phyloP scores from a whole-genome alignment of 2,888 invertebrate genomes.

The Brachynemurus nebulosus region DNA sequence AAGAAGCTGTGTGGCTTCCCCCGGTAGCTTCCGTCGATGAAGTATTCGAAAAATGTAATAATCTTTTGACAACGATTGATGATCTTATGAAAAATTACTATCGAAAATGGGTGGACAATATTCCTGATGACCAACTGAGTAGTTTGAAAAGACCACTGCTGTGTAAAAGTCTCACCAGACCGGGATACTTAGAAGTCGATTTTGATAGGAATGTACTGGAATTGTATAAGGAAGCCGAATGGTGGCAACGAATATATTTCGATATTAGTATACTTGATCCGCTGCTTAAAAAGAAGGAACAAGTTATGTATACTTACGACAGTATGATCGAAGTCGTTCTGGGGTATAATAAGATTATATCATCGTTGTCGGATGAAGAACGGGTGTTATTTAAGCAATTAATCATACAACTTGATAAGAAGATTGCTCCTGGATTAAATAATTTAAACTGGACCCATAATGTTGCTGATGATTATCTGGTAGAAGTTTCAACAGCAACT shows the following conservation, averaged over 20 bases:
- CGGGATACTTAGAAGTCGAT: constrained; percentile 62
- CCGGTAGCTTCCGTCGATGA: constrained; percentile 57
- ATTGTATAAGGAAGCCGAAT: constrained; percentile 55
- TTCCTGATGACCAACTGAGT: constrained; percentile 43
- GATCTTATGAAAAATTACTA: constrained; percentile 39
- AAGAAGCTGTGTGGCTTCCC: constrained; percentile 64
- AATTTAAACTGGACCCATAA: constrained; percentile 63
- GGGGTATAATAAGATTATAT: constrained; percentile 65
- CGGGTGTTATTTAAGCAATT: constrained; percentile 62
- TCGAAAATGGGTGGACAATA: constrained; percentile 39
- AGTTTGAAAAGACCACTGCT: constrained; percentile 59
- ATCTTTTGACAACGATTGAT: constrained; percentile 43
- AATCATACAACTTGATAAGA: constrained; percentile 45
- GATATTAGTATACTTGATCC: constrained; percentile 54
- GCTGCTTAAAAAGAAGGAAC: constrained; percentile 45
- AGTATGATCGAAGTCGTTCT: constrained; percentile 56
- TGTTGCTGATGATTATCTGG: constrained; percentile 54
- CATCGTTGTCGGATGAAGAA: constrained; percentile 62
- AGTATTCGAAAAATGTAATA: constrained; percentile 52
- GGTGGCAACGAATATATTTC: constrained; percentile 57
- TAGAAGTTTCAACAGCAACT: constrained; percentile 52
- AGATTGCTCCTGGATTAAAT: constrained; percentile 56
- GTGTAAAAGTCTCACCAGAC: constrained; percentile 45
- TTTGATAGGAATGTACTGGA: constrained; percentile 57
- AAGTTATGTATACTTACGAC: constrained; percentile 48